These are phyloP conservation scores for Parnassius glacialis DNA, from an alignment of 2,888 invertebrate species.

Conservation along the genomic window DNA sequence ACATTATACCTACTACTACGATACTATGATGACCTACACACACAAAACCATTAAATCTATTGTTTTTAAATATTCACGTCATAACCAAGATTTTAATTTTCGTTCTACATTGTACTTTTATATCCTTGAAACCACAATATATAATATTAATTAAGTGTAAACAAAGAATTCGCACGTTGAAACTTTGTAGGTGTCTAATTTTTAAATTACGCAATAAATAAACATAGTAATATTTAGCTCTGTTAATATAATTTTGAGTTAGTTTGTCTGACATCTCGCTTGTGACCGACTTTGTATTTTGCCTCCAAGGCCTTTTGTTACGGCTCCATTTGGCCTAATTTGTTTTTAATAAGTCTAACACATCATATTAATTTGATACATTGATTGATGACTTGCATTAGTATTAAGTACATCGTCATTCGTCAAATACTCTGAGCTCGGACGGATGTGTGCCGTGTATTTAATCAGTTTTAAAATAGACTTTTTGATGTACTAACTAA, in stretches of 20 bases:
- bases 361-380: slow-evolving; percentile 36
- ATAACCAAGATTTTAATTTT: too few relatives aligned
- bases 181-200: not conserved
- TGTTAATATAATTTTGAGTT: slow-evolving; percentile 9
- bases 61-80: too few relatives aligned
- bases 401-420: slow-evolving; percentile 27
- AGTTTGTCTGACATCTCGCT: slow-evolving; percentile 1
- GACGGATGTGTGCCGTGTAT: slow-evolving; percentile 17
- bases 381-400: slow-evolving; percentile 54
- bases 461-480: not conserved
- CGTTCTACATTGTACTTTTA: too few relatives aligned
- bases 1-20: too few relatives aligned
- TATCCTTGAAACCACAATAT: too few relatives aligned
- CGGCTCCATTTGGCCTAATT: slow-evolving; percentile 45
- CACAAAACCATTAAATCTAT: too few relatives aligned
- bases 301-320: slow-evolving; percentile 42
- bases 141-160: not conserved
- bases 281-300: slow-evolving; percentile 22
- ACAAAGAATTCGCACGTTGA: not conserved
- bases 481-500: not conserved
- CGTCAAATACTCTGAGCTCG: slow-evolving; percentile 18
- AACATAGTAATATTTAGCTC: not conserved
- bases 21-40: too few relatives aligned
- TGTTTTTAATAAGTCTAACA: slow-evolving; percentile 57
- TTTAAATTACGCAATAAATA: not conserved